Conservation (phyloP, 2,888 invertebrate species). For the Drosophila gaucha region DNA sequence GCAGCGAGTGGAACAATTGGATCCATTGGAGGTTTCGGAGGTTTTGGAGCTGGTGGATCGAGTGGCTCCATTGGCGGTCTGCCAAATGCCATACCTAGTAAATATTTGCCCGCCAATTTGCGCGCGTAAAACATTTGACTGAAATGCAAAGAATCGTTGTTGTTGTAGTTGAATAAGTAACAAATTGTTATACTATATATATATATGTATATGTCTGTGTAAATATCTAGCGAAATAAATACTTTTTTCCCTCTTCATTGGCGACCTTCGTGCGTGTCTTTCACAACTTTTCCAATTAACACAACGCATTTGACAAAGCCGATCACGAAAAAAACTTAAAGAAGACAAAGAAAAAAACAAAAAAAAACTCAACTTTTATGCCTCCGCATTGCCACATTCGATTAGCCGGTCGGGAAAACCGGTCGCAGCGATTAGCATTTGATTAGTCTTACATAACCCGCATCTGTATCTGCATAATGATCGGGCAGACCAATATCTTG, state of each 20-base stretch:
- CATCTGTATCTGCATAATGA: slow-evolving; percentile 29
- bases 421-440: slow-evolving; percentile 70
- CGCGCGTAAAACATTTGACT: slow-evolving; percentile 57
- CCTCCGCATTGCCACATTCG: slow-evolving; percentile 55
- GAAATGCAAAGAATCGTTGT: slow-evolving; percentile 37
- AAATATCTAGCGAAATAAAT: slow-evolving; percentile 42
- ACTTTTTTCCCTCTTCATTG: slow-evolving; percentile 2
- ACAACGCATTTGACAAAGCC: slow-evolving; percentile 45
- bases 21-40: no score
- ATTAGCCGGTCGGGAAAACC: slow-evolving; percentile 55
- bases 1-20: background rate
- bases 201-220: slow-evolving; percentile 22
- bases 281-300: slow-evolving; percentile 52
- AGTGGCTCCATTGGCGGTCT: slow-evolving; percentile 15
- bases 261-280: slow-evolving; percentile 26
- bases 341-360: slow-evolving; percentile 1
- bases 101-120: slow-evolving; percentile 74
- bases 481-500: slow-evolving; percentile 22
- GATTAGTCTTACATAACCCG: slow-evolving; percentile 61
- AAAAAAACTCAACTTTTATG: slow-evolving; percentile 42
- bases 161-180: slow-evolving; percentile 41
- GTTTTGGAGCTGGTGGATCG: background rate
- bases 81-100: slow-evolving; percentile 37
- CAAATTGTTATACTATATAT: slow-evolving; percentile 6
- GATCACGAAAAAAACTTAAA: slow-evolving; percentile 5